Evolutionary conservation across 2,888 invertebrate species (phyloP).

Genomic region (Clepsis dumicolana): DNA sequence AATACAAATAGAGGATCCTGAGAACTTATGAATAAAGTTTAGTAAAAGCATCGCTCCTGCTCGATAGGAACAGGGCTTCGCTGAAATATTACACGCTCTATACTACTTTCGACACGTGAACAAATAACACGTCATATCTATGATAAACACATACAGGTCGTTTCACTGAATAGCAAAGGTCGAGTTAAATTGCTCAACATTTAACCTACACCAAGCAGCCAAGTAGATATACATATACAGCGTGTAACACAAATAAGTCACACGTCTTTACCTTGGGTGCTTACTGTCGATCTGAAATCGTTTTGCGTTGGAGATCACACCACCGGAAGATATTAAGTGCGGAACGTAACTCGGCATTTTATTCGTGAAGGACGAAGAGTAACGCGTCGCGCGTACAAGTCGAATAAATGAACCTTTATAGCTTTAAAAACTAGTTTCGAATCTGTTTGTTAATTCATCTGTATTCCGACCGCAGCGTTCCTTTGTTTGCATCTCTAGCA

Average conservation of each 20-base stretch:
- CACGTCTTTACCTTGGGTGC: slow-evolving; percentile 10
- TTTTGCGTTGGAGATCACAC: slow-evolving; percentile 56
- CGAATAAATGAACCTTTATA: slow-evolving; percentile 50
- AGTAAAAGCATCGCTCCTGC: not conserved
- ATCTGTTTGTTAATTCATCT: slow-evolving; percentile 46
- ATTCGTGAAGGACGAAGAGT: slow-evolving; percentile 69
- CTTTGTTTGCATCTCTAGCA: slow-evolving; percentile 45
- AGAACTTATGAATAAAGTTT: slow-evolving; percentile 25
- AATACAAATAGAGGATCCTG: slow-evolving; percentile 18
- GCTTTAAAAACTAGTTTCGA: slow-evolving; percentile 43
- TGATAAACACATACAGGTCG: slow-evolving; percentile 34
- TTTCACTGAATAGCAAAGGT: slow-evolving; percentile 53
- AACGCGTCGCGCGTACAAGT: slow-evolving; percentile 76
- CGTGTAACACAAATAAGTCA: slow-evolving; percentile 17
- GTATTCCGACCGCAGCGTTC: slow-evolving; percentile 41
- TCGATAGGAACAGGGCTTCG: not conserved
- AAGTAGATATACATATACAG: slow-evolving; percentile 25
- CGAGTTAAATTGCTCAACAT: slow-evolving; percentile 57
- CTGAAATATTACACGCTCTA: not conserved
- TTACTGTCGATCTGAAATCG: slow-evolving; percentile 19
- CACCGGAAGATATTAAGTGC: slow-evolving; percentile 70
- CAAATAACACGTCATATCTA: slow-evolving; percentile 32
- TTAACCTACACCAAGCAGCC: slow-evolving; percentile 51
- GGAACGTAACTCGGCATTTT: slow-evolving; percentile 61
- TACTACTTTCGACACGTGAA: slow-evolving; percentile 15